These are phyloP conservation scores for Palythoa grandiflora DNA, from an alignment of 92 coral and sea anemone species.

Conservation along the genomic window DNA sequence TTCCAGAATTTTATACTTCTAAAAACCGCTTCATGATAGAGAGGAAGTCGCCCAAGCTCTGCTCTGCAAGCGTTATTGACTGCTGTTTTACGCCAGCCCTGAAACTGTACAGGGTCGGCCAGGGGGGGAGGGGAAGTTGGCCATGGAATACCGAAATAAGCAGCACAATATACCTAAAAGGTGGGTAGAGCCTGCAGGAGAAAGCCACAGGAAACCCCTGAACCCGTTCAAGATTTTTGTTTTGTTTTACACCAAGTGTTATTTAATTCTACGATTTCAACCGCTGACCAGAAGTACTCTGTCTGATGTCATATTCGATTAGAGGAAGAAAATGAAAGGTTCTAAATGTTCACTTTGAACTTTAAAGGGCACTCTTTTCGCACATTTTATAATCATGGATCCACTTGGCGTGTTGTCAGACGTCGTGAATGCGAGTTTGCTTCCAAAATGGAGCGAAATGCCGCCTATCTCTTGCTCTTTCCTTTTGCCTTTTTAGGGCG, in stretches of 20 bases:
- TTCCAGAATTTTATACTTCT: no score
- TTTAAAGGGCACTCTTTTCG: not conserved
- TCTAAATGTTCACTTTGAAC: not conserved
- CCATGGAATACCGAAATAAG: no score
- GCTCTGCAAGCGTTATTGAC: not conserved
- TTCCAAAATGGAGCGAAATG: constrained; percentile 89
- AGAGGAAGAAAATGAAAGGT: not conserved
- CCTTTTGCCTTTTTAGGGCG: no score
- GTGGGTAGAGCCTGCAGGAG: no score
- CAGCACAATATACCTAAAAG: no score
- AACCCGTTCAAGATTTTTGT: no score
- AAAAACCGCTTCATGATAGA: not conserved
- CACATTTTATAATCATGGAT: not conserved
- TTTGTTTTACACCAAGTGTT: not conserved
- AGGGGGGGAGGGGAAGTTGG: not conserved
- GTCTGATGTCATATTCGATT: not conserved
- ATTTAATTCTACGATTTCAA: not conserved
- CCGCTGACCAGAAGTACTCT: not conserved
- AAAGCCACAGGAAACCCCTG: no score
- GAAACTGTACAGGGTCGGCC: no score
- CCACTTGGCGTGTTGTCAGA: constrained; percentile 72
- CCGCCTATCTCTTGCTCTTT: constrained; percentile 23
- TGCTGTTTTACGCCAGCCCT: constrained; percentile 1
- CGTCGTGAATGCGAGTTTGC: constrained; percentile 73
- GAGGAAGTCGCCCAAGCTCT: constrained; percentile 13